These are phyloP conservation scores for Craterocephalus amniculus DNA, from an alignment of 2,797 vertebrate species.

Conservation along the genomic window DNA sequence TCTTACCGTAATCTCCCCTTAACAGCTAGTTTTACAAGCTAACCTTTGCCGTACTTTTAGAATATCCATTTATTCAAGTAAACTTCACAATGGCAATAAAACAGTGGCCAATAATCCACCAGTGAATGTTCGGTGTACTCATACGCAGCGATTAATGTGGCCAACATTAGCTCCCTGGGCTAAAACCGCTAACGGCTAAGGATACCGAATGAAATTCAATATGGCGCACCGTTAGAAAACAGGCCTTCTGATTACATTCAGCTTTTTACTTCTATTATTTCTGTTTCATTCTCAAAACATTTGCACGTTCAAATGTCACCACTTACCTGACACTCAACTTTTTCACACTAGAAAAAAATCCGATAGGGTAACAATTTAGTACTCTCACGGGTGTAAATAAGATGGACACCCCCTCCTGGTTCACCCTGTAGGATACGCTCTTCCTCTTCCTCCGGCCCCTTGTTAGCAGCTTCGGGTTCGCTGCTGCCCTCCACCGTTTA, in stretches of 20 bases:
- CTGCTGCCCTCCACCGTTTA: constrained; percentile 26
- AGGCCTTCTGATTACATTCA: constrained; percentile 53
- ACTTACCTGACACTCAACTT: constrained; percentile 62
- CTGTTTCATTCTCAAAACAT: fast-evolving
- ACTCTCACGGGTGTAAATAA: constrained; percentile 72
- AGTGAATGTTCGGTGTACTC: neutral
- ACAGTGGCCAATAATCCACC: fast-evolving
- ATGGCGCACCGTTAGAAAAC: constrained; percentile 69
- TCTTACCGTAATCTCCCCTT: neutral
- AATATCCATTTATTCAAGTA: fast-evolving
- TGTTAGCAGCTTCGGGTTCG: neutral
- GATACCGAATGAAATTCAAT: constrained; percentile 42
- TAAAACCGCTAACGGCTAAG: constrained; percentile 36
- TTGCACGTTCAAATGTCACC: fast-evolving
- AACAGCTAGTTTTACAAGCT: neutral
- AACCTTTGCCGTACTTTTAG: fast-evolving
- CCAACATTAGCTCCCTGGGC: constrained; percentile 48
- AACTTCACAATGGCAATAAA: neutral
- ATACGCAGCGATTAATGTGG: neutral
- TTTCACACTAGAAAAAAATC: constrained; percentile 22
- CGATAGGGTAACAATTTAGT: constrained; percentile 26
- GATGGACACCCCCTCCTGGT: constrained; percentile 76
- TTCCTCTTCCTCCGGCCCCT: constrained; percentile 40
- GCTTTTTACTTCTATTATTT: neutral
- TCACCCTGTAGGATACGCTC: constrained; percentile 52